A percentile compares a stretch with the other conserved stretches of the same genome.
These are phyloP conservation scores for Poicephalus meyeri DNA, from an alignment of 2,113 vertebrate species.

Conservation along the genomic window DNA sequence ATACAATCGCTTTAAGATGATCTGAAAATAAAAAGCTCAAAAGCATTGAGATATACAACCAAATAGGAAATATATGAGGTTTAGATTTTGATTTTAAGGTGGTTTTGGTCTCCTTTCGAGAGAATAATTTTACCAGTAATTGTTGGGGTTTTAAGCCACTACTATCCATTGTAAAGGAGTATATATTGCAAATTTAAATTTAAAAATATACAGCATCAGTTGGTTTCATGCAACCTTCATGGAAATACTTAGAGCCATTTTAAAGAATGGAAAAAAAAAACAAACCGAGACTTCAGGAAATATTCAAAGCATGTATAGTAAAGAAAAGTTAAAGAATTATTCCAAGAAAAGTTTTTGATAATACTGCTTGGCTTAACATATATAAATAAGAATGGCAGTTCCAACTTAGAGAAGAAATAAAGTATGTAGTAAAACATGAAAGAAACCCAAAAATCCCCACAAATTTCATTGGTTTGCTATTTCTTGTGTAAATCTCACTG, in stretches of 20 bases:
- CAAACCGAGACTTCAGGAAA: background rate
- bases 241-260: background rate
- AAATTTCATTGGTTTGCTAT: background rate
- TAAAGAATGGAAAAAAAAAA: background rate
- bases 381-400: background rate
- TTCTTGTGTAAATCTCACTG: background rate
- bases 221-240: background rate
- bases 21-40: background rate
- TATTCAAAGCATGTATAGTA: background rate
- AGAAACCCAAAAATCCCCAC: rapidly evolving
- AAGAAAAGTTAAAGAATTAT: background rate
- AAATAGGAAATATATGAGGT: background rate
- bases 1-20: background rate
- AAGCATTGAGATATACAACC: background rate
- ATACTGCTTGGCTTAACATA: background rate
- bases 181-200: background rate
- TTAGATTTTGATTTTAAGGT: background rate
- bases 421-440: background rate
- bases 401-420: background rate
- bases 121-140: background rate
- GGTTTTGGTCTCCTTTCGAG: background rate
- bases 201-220: background rate
- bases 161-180: background rate
- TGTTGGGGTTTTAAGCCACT: background rate
- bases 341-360: background rate